Evolutionary conservation across 2,113 vertebrate species (phyloP), one percentile per base, ranked within the genome.

Genomic region (Urocolius indicus): DNA sequence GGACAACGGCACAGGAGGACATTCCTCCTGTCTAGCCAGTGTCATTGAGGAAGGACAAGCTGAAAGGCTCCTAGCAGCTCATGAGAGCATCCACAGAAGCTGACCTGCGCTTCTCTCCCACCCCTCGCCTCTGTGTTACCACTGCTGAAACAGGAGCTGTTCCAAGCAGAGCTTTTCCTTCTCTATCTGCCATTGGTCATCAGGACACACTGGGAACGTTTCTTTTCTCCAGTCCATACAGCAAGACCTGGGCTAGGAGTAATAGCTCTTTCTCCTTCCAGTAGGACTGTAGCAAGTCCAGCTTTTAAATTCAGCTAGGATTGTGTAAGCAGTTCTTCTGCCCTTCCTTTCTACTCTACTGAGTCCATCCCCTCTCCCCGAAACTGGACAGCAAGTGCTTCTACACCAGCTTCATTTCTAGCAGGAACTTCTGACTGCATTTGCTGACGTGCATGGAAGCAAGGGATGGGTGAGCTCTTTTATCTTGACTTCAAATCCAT

Each of bases 381-480:
- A 84, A 90, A 86, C 23, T 69, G 93, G 85, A 83, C 93, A 92
- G 76, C 1, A 0, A 13, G 26, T 82, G 36, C 73, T 89, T 76
- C 88, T 74, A 74, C 68, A 89, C 24, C 91, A 79, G 88, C 58
- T 36, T 88, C 74, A 62, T 59, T 84, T 69, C n/a, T 85, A 93
- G 52, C 74, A 90, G 76, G 41, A 94, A 71, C 80, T 41, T 69
- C 65, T 89, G 87, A 62, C 88, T 93, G 76, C 83, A 54, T 65
- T 93, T 92, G 73, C 94, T 96, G 84, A 94, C 24, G 69, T 89
- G 67, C 76, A 86, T 91, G 92, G 95, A 91, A 94, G 74, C 89
- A 82, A 94, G 92, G 79, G 71, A 95, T 97, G 95, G 93, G 94
- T 97, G 95, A 97, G 94, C 84, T 95, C 46, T 95, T 96, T 95